These are phyloP conservation scores for Piliocolobus tephrosceles DNA, from an alignment of 2,113 vertebrate species.

Conservation along the genomic window DNA sequence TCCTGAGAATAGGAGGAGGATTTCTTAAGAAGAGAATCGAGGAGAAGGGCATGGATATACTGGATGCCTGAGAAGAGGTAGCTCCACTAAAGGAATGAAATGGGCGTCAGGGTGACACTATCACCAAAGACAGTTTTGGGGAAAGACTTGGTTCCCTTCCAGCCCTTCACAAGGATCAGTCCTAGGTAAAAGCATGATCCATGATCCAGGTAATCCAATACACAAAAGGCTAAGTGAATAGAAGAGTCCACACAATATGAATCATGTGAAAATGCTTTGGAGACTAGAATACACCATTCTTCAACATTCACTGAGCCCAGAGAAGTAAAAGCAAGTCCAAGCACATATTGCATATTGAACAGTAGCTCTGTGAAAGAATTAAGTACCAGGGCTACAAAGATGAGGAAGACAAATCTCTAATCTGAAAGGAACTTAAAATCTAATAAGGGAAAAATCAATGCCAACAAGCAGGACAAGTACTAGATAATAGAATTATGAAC, in stretches of 20 bases:
- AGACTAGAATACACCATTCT: not conserved
- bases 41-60: not conserved
- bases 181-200: no score
- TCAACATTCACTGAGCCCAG: not conserved
- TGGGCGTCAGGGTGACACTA: no score
- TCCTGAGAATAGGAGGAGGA: not conserved
- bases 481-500: not conserved
- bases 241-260: not conserved
- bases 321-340: not conserved
- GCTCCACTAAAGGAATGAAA: not conserved
- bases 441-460: not conserved
- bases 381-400: not conserved
- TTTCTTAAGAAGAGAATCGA: not conserved
- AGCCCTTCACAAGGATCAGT: not conserved
- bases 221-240: not conserved
- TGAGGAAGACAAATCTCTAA: not conserved
- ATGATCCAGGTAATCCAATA: not conserved
- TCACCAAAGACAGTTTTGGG: not conserved
- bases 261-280: not conserved
- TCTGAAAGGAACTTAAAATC: not conserved
- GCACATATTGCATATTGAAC: not conserved
- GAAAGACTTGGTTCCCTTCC: not conserved
- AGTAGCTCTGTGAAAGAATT: not conserved
- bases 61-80: no score
- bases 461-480: not conserved